Evolutionary conservation across 2,113 vertebrate species (phyloP).

Genomic region (Channa argus): DNA sequence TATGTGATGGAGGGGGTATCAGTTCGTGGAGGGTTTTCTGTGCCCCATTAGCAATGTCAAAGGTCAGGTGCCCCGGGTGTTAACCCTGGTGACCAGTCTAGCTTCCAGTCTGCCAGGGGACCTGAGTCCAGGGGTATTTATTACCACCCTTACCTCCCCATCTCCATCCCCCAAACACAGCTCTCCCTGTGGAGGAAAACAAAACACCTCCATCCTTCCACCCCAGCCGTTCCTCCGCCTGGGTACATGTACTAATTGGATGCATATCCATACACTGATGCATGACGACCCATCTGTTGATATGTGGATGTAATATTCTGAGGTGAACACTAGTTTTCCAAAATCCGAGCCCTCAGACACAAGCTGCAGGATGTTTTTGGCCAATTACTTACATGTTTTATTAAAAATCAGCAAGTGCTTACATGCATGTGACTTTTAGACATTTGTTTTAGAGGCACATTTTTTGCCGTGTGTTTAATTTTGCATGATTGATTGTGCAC

Average conservation of each 20-base stretch:
- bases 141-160: conserved; percentile 64
- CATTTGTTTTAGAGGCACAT: conserved; percentile 31
- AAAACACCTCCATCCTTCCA: conserved; percentile 66
- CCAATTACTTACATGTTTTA: conserved; percentile 33
- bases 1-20: conserved; percentile 84
- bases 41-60: conserved; percentile 88
- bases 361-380: conserved; percentile 11
- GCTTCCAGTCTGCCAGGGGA: conserved; percentile 85
- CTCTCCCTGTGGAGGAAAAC: conserved; percentile 73
- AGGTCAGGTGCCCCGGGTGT: conserved; percentile 85
- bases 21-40: conserved; percentile 84
- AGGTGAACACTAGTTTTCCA: conserved; percentile 44
- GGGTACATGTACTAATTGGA: conserved; percentile 73
- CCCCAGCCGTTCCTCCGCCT: conserved; percentile 31
- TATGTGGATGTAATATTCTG: conserved; percentile 45
- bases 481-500: conserved; percentile 43
- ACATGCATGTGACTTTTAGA: conserved; percentile 11
- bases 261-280: conserved; percentile 69
- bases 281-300: conserved; percentile 71
- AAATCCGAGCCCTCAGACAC: conserved; percentile 13
- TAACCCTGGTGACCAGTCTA: conserved; percentile 87
- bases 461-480: conserved; percentile 45
- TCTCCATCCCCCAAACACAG: conserved; percentile 54
- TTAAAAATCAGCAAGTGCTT: conserved; percentile 13
- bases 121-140: conserved; percentile 83